A percentile compares a stretch with the other conserved stretches of the same genome.
Evolutionary conservation across 2,888 invertebrate species (phyloP).

Genomic region (Drosophila kambysellisi): DNA sequence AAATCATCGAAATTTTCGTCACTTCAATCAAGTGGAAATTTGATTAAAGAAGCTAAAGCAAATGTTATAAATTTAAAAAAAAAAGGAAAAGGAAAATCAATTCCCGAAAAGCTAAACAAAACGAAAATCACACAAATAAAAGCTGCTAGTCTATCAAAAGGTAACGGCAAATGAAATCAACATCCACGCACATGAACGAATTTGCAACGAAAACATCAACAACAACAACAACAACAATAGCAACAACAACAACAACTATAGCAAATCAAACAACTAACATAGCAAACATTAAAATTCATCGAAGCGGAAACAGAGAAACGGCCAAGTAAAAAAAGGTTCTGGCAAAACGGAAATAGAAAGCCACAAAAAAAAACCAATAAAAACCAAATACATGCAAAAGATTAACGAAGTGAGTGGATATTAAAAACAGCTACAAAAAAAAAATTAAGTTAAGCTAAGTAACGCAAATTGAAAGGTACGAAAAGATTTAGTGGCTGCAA

Average conservation of each 20-base stretch:
- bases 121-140: conserved; percentile 8
- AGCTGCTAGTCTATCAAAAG: conserved; percentile 66
- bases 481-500: conserved; percentile 20
- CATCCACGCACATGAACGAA: conserved; percentile 75
- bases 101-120: conserved; percentile 41
- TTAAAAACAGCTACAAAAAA: conserved; percentile 13
- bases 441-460: conserved; percentile 1
- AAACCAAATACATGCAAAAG: conserved; percentile 23
- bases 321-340: conserved; percentile 22
- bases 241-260: neutral
- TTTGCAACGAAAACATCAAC: conserved; percentile 20
- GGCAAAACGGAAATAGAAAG: conserved; percentile 25
- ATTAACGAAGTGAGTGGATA: conserved; percentile 54
- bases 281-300: conserved; percentile 75
- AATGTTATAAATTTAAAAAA: conserved; percentile 76
- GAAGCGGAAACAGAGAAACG: conserved; percentile 59
- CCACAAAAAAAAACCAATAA: conserved; percentile 31
- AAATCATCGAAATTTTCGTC: conserved; percentile 76
- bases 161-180: conserved; percentile 69
- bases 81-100: neutral
- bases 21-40: conserved; percentile 82
- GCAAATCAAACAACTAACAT: conserved; percentile 28
- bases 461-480: conserved; percentile 48
- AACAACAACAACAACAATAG: neutral
- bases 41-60: conserved; percentile 69